These are phyloP conservation scores for Myrmophylax atrothorax DNA, from an alignment of 2,113 vertebrate species.

Conservation along the genomic window DNA sequence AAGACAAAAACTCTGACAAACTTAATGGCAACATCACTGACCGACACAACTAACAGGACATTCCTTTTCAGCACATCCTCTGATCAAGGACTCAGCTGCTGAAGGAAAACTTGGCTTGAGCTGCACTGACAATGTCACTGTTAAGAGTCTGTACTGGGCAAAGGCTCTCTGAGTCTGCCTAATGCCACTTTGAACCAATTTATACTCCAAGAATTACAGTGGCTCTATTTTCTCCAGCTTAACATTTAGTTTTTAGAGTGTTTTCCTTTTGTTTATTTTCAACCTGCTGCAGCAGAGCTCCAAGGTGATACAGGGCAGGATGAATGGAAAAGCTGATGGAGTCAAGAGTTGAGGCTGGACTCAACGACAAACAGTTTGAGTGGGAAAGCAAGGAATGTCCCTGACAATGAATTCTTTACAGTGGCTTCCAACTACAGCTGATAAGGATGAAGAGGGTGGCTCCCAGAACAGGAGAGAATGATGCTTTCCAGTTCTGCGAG, in stretches of 20 bases:
- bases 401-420: not conserved
- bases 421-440: not conserved
- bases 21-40: fast-evolving
- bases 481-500: not conserved
- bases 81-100: not conserved
- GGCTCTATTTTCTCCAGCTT: not conserved
- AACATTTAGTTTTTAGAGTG: not conserved
- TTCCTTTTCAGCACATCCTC: not conserved
- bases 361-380: not conserved
- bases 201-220: not conserved
- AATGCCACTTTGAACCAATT: not conserved
- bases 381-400: not conserved
- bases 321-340: not conserved
- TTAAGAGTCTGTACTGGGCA: not conserved
- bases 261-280: not conserved
- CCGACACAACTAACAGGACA: not conserved
- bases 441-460: not conserved
- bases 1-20: not conserved
- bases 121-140: not conserved
- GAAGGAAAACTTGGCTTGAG: not conserved
- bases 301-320: not conserved
- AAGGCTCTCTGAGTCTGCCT: not conserved
- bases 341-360: not conserved
- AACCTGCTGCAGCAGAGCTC: not conserved
- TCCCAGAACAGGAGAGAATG: not conserved